A percentile compares a stretch with the other conserved stretches of the same genome.
Conservation (phyloP, 1,140 invertebrate species). For the Agrilus planipennis region DNA sequence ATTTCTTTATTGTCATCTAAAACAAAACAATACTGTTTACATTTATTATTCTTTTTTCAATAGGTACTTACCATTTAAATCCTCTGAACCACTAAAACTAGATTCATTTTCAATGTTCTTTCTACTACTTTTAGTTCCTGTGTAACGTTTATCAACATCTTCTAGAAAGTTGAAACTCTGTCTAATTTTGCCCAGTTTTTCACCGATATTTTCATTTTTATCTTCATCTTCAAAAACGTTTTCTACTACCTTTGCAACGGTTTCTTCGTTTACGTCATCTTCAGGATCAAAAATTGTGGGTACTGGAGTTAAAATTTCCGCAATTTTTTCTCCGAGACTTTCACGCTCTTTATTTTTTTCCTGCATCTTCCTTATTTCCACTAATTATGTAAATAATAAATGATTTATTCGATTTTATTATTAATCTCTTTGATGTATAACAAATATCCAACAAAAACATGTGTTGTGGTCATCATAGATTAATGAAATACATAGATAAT, state of each 20-base stretch:
- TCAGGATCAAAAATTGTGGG: slow-evolving; percentile 41
- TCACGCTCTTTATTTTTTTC: too few relatives aligned
- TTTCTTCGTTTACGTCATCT: slow-evolving; percentile 40
- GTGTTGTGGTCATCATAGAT: too few relatives aligned
- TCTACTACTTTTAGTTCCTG: slow-evolving; percentile 51
- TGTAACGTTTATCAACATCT: slow-evolving; percentile 58
- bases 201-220: slow-evolving; percentile 40
- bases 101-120: slow-evolving; percentile 33
- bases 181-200: slow-evolving; percentile 44
- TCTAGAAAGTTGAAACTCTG: slow-evolving; percentile 51
- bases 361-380: too few relatives aligned
- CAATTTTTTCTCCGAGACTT: slow-evolving; percentile 46
- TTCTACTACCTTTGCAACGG: slow-evolving; percentile 38
- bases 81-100: slow-evolving; percentile 29
- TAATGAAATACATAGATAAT: too few relatives aligned
- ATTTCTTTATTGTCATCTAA: too few relatives aligned
- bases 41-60: too few relatives aligned
- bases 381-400: too few relatives aligned
- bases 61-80: not conserved
- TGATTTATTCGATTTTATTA: too few relatives aligned
- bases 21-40: too few relatives aligned
- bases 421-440: too few relatives aligned
- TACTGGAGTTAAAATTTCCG: slow-evolving; percentile 40
- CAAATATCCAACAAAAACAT: too few relatives aligned
- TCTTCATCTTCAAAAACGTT: too few relatives aligned